A percentile compares a stretch with the other conserved stretches of the same genome.
Conservation (phyloP, 2,888 invertebrate species). For the Leptopilina syphax region DNA sequence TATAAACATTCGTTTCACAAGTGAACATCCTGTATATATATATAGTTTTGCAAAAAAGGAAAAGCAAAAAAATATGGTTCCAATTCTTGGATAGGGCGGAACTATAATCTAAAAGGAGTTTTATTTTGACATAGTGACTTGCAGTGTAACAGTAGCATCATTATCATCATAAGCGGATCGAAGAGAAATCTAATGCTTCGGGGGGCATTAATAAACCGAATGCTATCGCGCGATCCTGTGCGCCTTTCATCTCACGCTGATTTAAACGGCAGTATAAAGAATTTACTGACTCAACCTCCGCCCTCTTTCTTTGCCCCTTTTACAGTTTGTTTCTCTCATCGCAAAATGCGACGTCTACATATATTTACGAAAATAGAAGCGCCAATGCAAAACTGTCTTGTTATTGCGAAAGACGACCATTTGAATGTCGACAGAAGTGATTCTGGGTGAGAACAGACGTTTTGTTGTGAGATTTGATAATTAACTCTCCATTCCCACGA, state of each 20-base stretch:
- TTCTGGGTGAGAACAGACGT: constrained; percentile 18
- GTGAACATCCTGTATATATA: constrained; percentile 20
- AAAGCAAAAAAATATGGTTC: not conserved
- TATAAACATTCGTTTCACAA: constrained; percentile 35
- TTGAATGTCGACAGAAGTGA: constrained; percentile 33
- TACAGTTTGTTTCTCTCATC: constrained; percentile 12
- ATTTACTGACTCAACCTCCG: constrained; percentile 63
- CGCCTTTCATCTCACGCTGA: constrained; percentile 70
- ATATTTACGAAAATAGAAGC: constrained; percentile 19
- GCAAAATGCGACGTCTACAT: not conserved
- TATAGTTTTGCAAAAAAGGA: constrained; percentile 2
- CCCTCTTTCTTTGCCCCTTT: constrained; percentile 10
- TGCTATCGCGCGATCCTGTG: constrained; percentile 31
- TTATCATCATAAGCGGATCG: constrained; percentile 67
- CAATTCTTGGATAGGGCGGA: constrained; percentile 51
- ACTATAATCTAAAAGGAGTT: constrained; percentile 67
- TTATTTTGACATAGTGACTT: constrained; percentile 62
- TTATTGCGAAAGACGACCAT: constrained; percentile 33
- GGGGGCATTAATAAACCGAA: constrained; percentile 31
- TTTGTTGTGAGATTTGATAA: not conserved
- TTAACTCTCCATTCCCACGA: not conserved
- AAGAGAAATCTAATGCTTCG: constrained; percentile 56
- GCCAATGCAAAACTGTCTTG: constrained; percentile 31
- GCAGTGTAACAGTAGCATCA: constrained; percentile 42
- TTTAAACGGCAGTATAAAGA: constrained; percentile 71